Base-by-base conservation (phyloP, 2,888 invertebrate species). In the Eilema caniola region DNA sequence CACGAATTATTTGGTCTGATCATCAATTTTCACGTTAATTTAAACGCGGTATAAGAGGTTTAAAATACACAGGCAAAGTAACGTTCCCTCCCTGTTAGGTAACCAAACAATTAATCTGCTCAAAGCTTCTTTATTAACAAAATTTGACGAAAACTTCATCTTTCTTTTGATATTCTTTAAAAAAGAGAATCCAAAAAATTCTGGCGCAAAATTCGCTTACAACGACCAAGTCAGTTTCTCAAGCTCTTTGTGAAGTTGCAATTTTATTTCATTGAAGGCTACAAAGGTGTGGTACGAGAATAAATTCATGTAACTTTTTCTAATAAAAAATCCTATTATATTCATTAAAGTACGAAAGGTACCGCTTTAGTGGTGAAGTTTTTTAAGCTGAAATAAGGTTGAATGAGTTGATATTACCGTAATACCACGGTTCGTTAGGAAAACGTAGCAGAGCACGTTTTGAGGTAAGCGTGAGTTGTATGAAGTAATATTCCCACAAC, bases 301-400 rank as follows among this genome's bases (percentile, higher is more conserved):
- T 62, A 70, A 76, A 63, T 65, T 68, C 66, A 71, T 71, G 71
- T 71, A 78, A 78, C 76, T 76, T 81, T 82, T 75, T 57, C 57
- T 74, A 69, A 76, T 80, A 80, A 76, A 77, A 76, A 78, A 78
- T 75, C 72, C 73, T 73, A 76, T 80, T 78, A 76, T 68, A 66
- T 72, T 81, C 74, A 80, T 82, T 75, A 81, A 72, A 72, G 63
- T 70, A 28, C 31, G 66, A 65, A 63, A 73, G 72, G 61, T 70
- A 71, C 56, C 73, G 67, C 68, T 73, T 70, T 67, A 70, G 23
- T 62, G 71, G n/a, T 11, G 28, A 73, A 77, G 70, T 72, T 74
- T 68, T 71, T 71, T 59, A 72, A 75, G 72, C 70, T 63, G 62
- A 75, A 76, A 73, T 75, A 76, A 77, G 70, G 78, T 80, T 72